phyloP scores from a whole-genome alignment of 2,888 invertebrate genomes.

The Erpobdella octoculata region DNA sequence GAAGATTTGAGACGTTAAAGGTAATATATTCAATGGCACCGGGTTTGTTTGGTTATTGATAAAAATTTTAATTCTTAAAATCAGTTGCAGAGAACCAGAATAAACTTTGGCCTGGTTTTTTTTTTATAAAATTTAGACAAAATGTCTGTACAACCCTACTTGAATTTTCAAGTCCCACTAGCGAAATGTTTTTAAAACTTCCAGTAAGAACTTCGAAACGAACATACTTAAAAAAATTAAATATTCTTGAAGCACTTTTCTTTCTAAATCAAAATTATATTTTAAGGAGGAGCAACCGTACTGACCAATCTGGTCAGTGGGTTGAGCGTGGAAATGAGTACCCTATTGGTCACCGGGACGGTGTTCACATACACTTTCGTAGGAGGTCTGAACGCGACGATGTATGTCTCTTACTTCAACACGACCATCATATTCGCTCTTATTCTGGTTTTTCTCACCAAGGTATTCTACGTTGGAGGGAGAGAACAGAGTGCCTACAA shows the following conservation, averaged over 20 bases:
- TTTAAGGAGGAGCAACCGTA: slow-evolving; percentile 45
- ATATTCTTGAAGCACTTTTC: too few relatives aligned
- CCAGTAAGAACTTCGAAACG: not conserved
- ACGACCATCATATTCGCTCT: slow-evolving; percentile 48
- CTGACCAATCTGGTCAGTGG: slow-evolving; percentile 46
- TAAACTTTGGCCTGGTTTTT: too few relatives aligned
- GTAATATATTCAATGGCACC: not conserved
- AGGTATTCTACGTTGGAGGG: slow-evolving; percentile 44
- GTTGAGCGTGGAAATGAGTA: slow-evolving; percentile 47
- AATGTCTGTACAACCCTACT: too few relatives aligned
- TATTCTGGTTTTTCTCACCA: slow-evolving; percentile 46
- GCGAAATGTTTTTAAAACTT: too few relatives aligned
- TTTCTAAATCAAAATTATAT: too few relatives aligned
- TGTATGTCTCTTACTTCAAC: slow-evolving; percentile 53
- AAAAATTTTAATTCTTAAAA: not conserved
- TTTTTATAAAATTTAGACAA: too few relatives aligned
- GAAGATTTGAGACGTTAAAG: too few relatives aligned
- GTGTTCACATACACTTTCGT: slow-evolving; percentile 49
- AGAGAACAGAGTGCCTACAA: not conserved
- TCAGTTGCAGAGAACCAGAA: too few relatives aligned
- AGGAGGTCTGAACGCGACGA: slow-evolving; percentile 50
- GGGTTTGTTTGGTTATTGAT: not conserved
- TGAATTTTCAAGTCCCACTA: too few relatives aligned
- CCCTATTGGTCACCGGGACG: slow-evolving; percentile 43
- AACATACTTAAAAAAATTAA: not conserved